Evolutionary conservation across 2,888 invertebrate species (phyloP).

Genomic region (Sminthurides aquaticus): DNA sequence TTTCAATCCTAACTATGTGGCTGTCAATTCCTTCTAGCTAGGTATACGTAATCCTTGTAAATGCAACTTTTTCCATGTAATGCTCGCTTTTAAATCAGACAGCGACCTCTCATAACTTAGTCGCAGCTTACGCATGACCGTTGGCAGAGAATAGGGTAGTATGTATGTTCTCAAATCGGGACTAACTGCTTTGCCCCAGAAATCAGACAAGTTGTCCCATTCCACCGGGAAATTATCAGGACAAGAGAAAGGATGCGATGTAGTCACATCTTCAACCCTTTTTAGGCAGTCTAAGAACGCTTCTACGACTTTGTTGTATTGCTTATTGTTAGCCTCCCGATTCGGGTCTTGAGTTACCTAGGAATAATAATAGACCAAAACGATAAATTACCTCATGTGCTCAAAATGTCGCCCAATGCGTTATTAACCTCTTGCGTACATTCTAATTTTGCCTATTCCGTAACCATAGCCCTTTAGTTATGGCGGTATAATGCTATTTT

Average conservation of each 20-base stretch:
- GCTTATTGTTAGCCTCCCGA: background rate
- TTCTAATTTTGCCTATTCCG: too few species aligned
- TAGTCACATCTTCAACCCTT: constrained; percentile 16
- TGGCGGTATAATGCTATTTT: too few species aligned
- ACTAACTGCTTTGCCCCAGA: constrained; percentile 19
- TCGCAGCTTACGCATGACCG: constrained; percentile 25
- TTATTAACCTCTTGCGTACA: too few species aligned
- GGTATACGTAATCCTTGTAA: background rate
- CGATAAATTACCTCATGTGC: too few species aligned
- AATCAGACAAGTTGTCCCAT: constrained; percentile 19
- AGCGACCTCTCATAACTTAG: constrained; percentile 22
- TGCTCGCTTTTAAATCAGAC: constrained; percentile 8
- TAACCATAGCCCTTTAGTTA: too few species aligned
- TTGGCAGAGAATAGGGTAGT: constrained; percentile 25
- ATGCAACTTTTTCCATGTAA: constrained; percentile 12
- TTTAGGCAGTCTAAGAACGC: constrained; percentile 16
- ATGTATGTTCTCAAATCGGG: constrained; percentile 20
- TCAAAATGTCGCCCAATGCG: too few species aligned
- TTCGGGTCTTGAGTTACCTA: too few species aligned
- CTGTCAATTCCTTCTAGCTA: too few species aligned
- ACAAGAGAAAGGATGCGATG: constrained; percentile 10
- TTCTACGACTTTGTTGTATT: constrained; percentile 16
- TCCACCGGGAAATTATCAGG: constrained; percentile 16
- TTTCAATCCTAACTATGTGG: too few species aligned
- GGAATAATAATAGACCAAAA: too few species aligned